These are phyloP conservation scores for Tragulus kanchil DNA, from an alignment of 2,113 vertebrate species.

Conservation along the genomic window DNA sequence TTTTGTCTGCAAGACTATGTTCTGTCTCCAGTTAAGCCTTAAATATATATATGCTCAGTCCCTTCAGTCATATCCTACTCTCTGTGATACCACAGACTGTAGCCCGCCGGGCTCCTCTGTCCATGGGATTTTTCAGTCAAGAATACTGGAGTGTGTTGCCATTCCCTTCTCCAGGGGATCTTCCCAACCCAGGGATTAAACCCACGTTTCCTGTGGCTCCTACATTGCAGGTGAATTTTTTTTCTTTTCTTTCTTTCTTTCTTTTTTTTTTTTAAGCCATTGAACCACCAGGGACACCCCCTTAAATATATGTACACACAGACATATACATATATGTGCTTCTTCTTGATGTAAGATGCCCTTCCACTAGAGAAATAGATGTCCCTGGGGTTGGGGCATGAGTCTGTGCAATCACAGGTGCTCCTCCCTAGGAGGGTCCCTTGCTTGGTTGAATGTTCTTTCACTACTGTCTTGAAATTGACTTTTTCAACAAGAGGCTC, in stretches of 20 bases:
- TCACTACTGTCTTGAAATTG: not conserved
- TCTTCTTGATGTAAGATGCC: not conserved
- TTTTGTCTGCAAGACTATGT: not conserved
- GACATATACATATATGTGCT: not conserved
- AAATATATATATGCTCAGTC: not conserved
- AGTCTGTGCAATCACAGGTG: accelerated
- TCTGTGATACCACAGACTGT: too few species aligned
- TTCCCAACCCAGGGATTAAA: too few species aligned
- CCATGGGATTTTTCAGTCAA: too few species aligned
- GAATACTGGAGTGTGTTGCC: too few species aligned
- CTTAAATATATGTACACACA: not conserved
- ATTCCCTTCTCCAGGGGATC: too few species aligned
- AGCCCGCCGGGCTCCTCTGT: too few species aligned
- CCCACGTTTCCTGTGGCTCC: too few species aligned
- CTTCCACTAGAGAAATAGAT: not conserved
- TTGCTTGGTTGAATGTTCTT: not conserved
- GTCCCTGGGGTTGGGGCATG: not conserved
- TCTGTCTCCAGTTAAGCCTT: not conserved
- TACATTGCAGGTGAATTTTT: too few species aligned
- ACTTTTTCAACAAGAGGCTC: not conserved
- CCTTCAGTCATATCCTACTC: too few species aligned
- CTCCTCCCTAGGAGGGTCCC: not conserved
- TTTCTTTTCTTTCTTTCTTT: too few species aligned
- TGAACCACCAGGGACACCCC: too few species aligned
- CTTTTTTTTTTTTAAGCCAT: too few species aligned